Percentiles rank a stretch among this genome's conserved stretches.
These are phyloP conservation scores for Zeugodacus cucurbitae DNA, from an alignment of 1,140 invertebrate genomes.

Conservation along the genomic window DNA sequence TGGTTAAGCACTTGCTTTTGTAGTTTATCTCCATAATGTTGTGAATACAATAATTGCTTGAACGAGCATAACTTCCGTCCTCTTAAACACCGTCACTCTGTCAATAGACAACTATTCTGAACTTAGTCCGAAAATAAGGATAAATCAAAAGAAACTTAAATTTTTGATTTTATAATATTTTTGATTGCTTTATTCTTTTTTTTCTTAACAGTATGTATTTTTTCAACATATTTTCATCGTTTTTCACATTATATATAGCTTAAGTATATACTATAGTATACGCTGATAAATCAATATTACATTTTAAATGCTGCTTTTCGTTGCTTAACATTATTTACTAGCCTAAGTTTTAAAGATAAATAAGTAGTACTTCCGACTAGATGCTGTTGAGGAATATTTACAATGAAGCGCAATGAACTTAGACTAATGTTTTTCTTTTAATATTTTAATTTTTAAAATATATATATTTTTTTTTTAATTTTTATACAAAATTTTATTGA, in stretches of 20 bases:
- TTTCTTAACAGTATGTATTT: not conserved
- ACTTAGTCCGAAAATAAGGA: too few species aligned
- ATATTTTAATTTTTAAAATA: not conserved
- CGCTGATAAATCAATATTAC: not conserved
- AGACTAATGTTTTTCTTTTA: not conserved
- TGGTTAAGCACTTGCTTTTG: too few species aligned
- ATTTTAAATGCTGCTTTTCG: slow-evolving; percentile 34
- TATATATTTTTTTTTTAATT: not conserved
- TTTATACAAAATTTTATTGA: not conserved
- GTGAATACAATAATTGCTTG: too few species aligned
- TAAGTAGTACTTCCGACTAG: slow-evolving; percentile 36
- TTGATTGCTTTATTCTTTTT: not conserved
- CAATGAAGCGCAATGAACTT: slow-evolving; percentile 16
- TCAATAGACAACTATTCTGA: too few species aligned
- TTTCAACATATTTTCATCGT: not conserved
- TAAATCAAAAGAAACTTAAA: not conserved
- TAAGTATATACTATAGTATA: not conserved
- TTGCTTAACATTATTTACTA: slow-evolving; percentile 9
- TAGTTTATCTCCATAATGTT: too few species aligned
- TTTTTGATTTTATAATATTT: not conserved
- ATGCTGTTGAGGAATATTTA: slow-evolving; percentile 36
- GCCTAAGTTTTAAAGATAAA: not conserved
- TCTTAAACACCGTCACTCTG: too few species aligned
- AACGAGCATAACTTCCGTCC: too few species aligned
- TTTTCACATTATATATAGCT: not conserved